These are phyloP conservation scores for Bagarius yarrelli DNA, from an alignment of 2,113 vertebrate species.

Conservation along the genomic window DNA sequence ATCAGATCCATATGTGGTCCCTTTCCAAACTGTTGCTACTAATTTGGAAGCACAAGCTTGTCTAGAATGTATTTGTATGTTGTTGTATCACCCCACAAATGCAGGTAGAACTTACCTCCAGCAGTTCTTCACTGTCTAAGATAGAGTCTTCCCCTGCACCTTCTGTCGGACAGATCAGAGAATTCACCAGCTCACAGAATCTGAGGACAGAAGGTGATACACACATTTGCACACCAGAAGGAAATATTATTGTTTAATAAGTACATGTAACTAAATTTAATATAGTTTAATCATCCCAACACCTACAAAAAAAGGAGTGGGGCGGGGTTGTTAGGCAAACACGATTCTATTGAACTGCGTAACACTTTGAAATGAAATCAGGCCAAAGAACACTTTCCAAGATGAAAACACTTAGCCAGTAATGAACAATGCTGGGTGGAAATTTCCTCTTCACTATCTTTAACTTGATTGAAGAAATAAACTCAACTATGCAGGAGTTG, in stretches of 20 bases:
- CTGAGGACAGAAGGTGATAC: conserved; percentile 58
- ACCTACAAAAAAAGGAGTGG: no score
- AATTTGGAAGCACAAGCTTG: no score
- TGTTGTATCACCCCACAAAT: no score
- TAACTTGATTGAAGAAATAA: no score
- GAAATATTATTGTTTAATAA: neutral
- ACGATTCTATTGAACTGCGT: neutral
- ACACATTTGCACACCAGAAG: neutral
- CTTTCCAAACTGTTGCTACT: no score
- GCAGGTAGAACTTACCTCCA: conserved; percentile 74
- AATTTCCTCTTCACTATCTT: neutral
- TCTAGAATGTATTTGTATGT: no score
- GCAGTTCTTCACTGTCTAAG: conserved; percentile 60
- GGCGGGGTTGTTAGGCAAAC: no score
- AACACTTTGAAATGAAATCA: neutral
- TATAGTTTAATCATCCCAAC: no score
- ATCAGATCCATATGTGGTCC: no score
- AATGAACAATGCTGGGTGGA: neutral
- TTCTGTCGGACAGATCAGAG: conserved; percentile 70
- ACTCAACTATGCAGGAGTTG: neutral
- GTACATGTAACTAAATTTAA: no score
- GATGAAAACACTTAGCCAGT: neutral
- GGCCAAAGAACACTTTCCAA: neutral
- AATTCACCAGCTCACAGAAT: conserved; percentile 82
- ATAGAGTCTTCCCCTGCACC: conserved; percentile 56